Evolutionary conservation across 2,888 invertebrate species (phyloP).

Genomic region (Ornithoptera alexandrae): DNA sequence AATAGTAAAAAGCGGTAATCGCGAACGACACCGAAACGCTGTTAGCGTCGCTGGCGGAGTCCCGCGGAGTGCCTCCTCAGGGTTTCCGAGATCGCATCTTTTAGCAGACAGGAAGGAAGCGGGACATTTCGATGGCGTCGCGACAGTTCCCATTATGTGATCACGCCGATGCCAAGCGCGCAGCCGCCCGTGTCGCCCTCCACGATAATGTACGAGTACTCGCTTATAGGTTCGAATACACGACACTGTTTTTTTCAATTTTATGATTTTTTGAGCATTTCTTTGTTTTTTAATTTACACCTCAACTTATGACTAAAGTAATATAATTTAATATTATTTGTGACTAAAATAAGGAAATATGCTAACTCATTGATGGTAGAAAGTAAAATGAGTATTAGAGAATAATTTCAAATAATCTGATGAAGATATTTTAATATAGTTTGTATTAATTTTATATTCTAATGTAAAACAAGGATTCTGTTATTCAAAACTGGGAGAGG

Average conservation of each 20-base stretch:
- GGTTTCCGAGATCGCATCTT: slow-evolving; percentile 38
- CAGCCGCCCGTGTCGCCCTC: slow-evolving; percentile 40
- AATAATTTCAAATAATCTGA: too few species aligned
- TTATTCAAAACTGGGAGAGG: too few species aligned
- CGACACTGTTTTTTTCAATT: not conserved
- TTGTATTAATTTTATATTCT: too few species aligned
- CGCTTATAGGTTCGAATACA: too few species aligned
- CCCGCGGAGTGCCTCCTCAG: slow-evolving; percentile 34
- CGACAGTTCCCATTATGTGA: slow-evolving; percentile 60
- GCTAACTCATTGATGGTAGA: too few species aligned
- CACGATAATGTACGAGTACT: slow-evolving; percentile 6
- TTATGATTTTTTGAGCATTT: not conserved
- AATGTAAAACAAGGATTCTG: too few species aligned
- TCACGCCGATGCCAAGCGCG: slow-evolving; percentile 45
- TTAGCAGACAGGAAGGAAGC: slow-evolving; percentile 64
- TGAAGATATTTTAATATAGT: too few species aligned
- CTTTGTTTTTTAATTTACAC: too few species aligned
- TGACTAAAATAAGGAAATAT: too few species aligned
- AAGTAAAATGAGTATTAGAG: too few species aligned
- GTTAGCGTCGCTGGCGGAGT: slow-evolving; percentile 31
- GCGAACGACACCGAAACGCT: slow-evolving; percentile 37
- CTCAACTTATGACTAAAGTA: too few species aligned
- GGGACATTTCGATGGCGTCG: slow-evolving; percentile 55
- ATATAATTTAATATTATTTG: too few species aligned
- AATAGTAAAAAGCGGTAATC: slow-evolving; percentile 4